Percentiles rank a stretch among this genome's conserved stretches.
These are phyloP conservation scores for Hyles lineata DNA, from an alignment of 2,888 invertebrate genomes.

Conservation along the genomic window DNA sequence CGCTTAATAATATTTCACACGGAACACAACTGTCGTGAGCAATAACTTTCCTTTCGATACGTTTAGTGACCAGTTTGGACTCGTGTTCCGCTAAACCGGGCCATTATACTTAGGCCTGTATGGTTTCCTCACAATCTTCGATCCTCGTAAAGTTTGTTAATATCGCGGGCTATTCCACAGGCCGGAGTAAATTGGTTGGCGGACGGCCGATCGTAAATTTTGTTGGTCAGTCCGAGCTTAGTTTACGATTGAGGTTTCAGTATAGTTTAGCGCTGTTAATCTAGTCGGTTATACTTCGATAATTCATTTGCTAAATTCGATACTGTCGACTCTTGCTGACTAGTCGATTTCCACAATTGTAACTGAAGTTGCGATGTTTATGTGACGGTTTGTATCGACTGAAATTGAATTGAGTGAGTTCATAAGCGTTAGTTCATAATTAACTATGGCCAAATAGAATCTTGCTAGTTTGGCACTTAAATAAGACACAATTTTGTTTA, in stretches of 20 bases:
- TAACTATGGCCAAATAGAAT: too few relatives aligned
- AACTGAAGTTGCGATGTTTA: background rate
- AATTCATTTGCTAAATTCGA: conserved; percentile 26
- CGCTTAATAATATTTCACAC: conserved; percentile 14
- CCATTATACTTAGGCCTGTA: conserved; percentile 48
- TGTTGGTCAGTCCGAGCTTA: conserved; percentile 46
- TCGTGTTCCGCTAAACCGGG: conserved; percentile 29
- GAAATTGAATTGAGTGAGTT: background rate
- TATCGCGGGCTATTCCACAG: conserved; percentile 30
- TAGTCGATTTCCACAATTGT: background rate
- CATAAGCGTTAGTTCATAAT: too few relatives aligned
- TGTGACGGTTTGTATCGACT: too few relatives aligned
- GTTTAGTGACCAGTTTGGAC: conserved; percentile 25
- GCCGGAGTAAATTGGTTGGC: conserved; percentile 41
- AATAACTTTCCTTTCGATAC: conserved; percentile 25
- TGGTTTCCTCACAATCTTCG: conserved; percentile 30
- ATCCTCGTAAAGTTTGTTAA: conserved; percentile 13
- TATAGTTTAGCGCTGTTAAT: conserved; percentile 52
- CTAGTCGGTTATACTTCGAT: conserved; percentile 31
- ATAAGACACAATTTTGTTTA: too few relatives aligned
- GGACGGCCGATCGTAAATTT: conserved; percentile 54
- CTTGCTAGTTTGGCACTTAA: too few relatives aligned
- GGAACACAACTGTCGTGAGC: conserved; percentile 22
- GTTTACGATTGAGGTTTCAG: conserved; percentile 55
- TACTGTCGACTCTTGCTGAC: background rate